These are phyloP conservation scores for Agapostemon virescens DNA, from an alignment of 2,888 invertebrate genomes.

Conservation along the genomic window DNA sequence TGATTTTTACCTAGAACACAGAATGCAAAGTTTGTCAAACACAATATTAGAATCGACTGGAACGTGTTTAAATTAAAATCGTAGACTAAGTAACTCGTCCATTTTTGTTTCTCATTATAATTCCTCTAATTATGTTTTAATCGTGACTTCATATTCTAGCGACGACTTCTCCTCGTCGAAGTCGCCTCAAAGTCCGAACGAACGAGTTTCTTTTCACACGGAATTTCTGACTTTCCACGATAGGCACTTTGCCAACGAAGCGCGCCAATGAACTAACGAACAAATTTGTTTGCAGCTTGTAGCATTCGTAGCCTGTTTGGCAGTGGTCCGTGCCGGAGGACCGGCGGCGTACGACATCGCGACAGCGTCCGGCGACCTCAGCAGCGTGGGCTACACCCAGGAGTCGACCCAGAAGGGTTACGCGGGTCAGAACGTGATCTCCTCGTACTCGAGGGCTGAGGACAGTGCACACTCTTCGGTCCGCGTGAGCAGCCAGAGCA, in stretches of 20 bases:
- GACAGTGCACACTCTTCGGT: slow-evolving; percentile 73
- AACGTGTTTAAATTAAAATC: no score
- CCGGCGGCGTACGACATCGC: slow-evolving; percentile 73
- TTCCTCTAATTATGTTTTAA: no score
- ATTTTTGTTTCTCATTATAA: no score
- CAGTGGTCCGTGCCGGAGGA: slow-evolving; percentile 67
- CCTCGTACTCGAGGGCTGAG: slow-evolving; percentile 70
- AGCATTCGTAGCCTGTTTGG: slow-evolving; percentile 68
- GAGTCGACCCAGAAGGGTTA: slow-evolving; percentile 75
- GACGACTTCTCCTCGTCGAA: no score
- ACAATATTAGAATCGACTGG: no score
- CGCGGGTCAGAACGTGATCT: slow-evolving; percentile 73
- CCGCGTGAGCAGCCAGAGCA: slow-evolving; percentile 70
- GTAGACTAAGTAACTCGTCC: no score
- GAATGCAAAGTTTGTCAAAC: no score
- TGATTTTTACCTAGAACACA: no score
- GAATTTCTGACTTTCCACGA: neutral
- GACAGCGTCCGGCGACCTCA: slow-evolving; percentile 68
- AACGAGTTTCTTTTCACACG: neutral
- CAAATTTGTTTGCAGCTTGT: slow-evolving; percentile 59
- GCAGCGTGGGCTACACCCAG: slow-evolving; percentile 70
- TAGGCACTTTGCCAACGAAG: neutral
- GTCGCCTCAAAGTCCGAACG: neutral
- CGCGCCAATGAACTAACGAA: neutral
- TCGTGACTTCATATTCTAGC: neutral